Base-by-base conservation (phyloP, 2,797 vertebrate species). In the Sebastes elongatus region DNA sequence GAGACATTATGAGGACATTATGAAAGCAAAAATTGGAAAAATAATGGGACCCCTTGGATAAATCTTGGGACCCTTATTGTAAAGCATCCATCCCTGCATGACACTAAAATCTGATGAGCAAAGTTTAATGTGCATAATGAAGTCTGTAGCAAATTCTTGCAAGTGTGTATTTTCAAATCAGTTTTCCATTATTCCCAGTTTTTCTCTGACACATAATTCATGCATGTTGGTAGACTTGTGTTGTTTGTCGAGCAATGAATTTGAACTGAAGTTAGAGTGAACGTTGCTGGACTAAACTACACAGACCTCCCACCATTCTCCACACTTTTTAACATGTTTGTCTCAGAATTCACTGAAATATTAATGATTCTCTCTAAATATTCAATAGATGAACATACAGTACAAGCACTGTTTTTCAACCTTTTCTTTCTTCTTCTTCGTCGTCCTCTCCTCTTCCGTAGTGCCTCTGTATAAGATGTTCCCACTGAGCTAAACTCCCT, bases 341-440 rank as follows among this genome's bases (percentile, higher is more conserved):
- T 70, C 64, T 76, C 62, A 32, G 74, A 83, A 83, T 86, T 74
- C 81, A 53, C 78, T 92, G 30, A 91, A 92, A 88, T 88, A 93
- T 91, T 88, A 7, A 94, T 86, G 63, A 35, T 75, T 82, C 80
- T 82, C 80, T 82, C 14, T 76, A 75, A 92, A 92, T 91, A 84
- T 93, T 82, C 68, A 87, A 52, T 53, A 72, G 33, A 14, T 68
- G 8, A 25, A 67, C 27, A 35, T 74, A 30, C 49, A 81, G 23
- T 59, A 42, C 62, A 69, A 25, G 56, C 30, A 57, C 38, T 46
- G 63, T 71, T 74, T 55, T 63, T 28, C 3, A 60, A 13, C 14
- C 6, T 16, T 75, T 32, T 30, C 9, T 33, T 32, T 53, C 10
- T 55, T 32, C 23, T 35, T 38, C 8, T 28, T 20, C 23, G 6